Percentiles rank a stretch among this genome's conserved stretches.
phyloP scores from a whole-genome alignment of 2,888 invertebrate genomes.

The Lithophane leautieri region DNA sequence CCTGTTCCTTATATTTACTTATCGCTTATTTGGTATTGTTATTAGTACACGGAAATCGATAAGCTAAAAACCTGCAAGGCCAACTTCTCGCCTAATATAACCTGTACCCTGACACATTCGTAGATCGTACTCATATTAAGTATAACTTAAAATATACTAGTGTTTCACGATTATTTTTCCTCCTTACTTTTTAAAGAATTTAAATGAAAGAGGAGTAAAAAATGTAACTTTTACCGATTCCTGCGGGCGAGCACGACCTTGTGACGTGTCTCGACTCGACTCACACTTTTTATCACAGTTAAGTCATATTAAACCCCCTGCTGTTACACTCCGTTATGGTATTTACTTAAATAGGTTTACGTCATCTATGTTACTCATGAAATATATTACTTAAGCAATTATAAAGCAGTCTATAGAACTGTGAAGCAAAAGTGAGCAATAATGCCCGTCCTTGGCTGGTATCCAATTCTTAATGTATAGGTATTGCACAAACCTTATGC shows the following conservation, averaged over 20 bases:
- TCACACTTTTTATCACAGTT: too few species aligned
- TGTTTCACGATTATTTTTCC: neutral
- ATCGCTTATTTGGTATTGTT: constrained; percentile 2
- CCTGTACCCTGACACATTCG: neutral
- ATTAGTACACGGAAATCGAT: constrained; percentile 33
- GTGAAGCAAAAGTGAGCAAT: constrained; percentile 44
- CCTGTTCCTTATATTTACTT: neutral
- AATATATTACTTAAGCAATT: constrained; percentile 7
- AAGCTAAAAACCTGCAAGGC: constrained; percentile 30
- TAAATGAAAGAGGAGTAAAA: neutral
- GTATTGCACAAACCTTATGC: constrained; percentile 51
- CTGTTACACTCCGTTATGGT: neutral
- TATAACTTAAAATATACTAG: neutral
- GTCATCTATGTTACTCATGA: constrained; percentile 20
- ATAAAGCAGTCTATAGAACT: constrained; percentile 16
- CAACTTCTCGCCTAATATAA: constrained; percentile 18
- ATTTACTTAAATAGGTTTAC: constrained; percentile 16
- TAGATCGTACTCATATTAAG: neutral
- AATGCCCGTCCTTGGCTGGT: constrained; percentile 50
- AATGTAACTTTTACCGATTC: constrained; percentile 8
- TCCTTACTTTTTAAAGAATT: neutral
- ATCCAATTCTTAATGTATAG: constrained; percentile 55
- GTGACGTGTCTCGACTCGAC: too few species aligned
- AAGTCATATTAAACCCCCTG: too few species aligned
- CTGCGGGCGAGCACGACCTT: neutral